These are phyloP conservation scores for Charina bottae DNA, from an alignment of 2,113 vertebrate genomes.

Conservation along the genomic window DNA sequence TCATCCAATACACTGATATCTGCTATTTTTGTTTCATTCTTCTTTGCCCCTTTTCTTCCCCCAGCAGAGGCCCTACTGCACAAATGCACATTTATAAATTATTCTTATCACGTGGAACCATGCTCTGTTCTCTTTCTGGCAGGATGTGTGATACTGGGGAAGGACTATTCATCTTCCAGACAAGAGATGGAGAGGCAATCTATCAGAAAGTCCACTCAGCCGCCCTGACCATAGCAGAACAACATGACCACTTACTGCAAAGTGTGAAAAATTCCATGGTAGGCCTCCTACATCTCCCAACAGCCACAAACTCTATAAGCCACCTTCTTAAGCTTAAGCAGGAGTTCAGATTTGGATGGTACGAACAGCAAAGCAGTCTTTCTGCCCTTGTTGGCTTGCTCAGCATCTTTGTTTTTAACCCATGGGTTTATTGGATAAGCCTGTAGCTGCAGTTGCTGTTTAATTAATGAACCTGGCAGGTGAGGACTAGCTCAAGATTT, in stretches of 20 bases:
- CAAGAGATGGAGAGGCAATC: constrained; percentile 82
- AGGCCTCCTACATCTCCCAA: constrained; percentile 14
- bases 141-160: constrained; percentile 89
- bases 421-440: neutral
- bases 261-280: constrained; percentile 77
- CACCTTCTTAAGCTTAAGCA: neutral
- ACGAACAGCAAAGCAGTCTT: neutral
- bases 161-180: constrained; percentile 87
- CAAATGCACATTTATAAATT: neutral
- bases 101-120: neutral
- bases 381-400: neutral
- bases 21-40: neutral
- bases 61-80: neutral
- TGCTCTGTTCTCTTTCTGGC: constrained; percentile 56
- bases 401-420: neutral
- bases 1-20: neutral
- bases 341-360: neutral
- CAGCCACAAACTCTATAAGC: fast-evolving
- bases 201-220: constrained; percentile 84
- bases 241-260: constrained; percentile 76
- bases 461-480: neutral
- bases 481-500: neutral
- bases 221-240: constrained; percentile 80
- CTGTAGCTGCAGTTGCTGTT: neutral
- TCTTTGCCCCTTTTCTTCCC: fast-evolving